These are phyloP conservation scores for Agrilus cyanescens DNA, from an alignment of 2,888 invertebrate genomes.

Conservation along the genomic window DNA sequence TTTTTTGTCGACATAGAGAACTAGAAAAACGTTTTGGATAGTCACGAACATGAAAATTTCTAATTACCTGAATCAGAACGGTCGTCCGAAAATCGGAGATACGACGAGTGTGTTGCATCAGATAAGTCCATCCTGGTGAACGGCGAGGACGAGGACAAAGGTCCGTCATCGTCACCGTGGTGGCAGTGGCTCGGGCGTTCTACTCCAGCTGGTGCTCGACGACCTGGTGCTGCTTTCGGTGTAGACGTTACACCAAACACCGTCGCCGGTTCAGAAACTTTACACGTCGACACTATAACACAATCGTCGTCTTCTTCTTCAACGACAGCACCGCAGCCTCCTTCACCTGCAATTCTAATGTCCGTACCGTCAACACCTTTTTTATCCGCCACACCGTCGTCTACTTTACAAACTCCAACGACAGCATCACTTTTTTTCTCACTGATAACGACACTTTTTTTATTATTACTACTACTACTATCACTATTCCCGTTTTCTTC, in stretches of 20 bases:
- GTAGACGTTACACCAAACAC: constrained; percentile 9
- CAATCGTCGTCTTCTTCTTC: constrained; percentile 46
- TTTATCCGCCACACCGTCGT: constrained; percentile 7
- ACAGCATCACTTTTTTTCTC: not conserved
- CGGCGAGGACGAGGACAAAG: constrained; percentile 32
- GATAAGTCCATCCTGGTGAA: constrained; percentile 35
- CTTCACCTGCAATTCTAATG: constrained; percentile 21
- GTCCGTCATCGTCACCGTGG: constrained; percentile 38
- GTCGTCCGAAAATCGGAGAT: constrained; percentile 38
- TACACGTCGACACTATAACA: constrained; percentile 45
- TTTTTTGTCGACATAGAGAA: too few species aligned
- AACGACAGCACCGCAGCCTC: constrained; percentile 18
- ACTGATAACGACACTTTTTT: not conserved
- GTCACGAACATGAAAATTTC: too few species aligned
- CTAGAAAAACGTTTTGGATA: too few species aligned
- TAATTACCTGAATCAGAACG: constrained; percentile 33
- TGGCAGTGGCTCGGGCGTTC: constrained; percentile 32
- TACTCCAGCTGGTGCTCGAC: constrained; percentile 3
- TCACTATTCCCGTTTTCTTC: constrained; percentile 3
- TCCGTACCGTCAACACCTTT: constrained; percentile 3
- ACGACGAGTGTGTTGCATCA: constrained; percentile 25
- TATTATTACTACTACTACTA: not conserved
- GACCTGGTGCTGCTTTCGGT: constrained; percentile 20
- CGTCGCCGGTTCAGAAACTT: not conserved
- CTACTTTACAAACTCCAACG: constrained; percentile 3